Evolutionary conservation across 2,888 invertebrate genomes (phyloP).

Genomic region (Melanotus villosus): DNA sequence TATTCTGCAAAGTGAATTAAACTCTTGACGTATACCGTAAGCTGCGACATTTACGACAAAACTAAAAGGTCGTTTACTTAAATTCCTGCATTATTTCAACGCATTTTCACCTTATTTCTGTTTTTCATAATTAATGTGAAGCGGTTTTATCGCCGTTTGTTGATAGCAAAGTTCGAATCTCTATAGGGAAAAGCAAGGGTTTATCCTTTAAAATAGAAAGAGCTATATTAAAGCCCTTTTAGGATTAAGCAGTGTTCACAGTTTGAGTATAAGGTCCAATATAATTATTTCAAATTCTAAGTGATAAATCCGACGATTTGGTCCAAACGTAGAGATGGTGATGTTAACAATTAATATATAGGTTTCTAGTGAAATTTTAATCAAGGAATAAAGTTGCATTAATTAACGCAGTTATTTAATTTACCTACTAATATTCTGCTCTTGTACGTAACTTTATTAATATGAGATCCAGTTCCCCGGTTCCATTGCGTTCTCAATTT

Average conservation of each 20-base stretch:
- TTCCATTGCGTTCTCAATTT: constrained; percentile 1
- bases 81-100: too few species aligned
- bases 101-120: too few species aligned
- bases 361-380: neutral
- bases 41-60: too few species aligned
- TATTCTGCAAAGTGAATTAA: too few species aligned
- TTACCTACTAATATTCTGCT: neutral
- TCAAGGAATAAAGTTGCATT: neutral
- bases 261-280: too few species aligned
- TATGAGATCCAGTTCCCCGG: neutral
- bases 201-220: constrained; percentile 7
- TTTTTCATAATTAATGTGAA: too few species aligned
- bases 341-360: neutral
- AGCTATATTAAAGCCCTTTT: neutral
- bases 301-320: too few species aligned
- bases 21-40: too few species aligned
- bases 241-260: neutral
- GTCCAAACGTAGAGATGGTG: neutral
- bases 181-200: neutral
- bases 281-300: too few species aligned
- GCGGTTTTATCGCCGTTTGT: too few species aligned
- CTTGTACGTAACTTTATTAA: constrained; percentile 8
- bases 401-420: constrained; percentile 8
- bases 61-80: too few species aligned
- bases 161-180: too few species aligned